These are phyloP conservation scores for Steromphala cineraria DNA, from an alignment of 2,888 invertebrate species.

Conservation along the genomic window DNA sequence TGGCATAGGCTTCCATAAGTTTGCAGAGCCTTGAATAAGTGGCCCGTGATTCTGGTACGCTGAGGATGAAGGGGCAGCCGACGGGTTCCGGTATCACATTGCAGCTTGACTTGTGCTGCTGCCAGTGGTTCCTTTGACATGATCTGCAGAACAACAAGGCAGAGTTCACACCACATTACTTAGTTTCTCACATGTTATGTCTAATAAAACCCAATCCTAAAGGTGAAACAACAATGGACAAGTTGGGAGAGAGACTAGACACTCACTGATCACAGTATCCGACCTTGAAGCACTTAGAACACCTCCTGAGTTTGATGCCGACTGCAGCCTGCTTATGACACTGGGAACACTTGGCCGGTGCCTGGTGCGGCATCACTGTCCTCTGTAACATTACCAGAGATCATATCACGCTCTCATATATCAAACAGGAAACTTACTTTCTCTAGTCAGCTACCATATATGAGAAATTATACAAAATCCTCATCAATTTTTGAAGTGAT, in stretches of 20 bases:
- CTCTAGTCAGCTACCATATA: too few species aligned
- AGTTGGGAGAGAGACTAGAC: not conserved
- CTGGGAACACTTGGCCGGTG: slow-evolving; percentile 69
- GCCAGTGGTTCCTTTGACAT: slow-evolving; percentile 76
- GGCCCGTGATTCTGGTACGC: slow-evolving; percentile 75
- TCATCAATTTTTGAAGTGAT: too few species aligned
- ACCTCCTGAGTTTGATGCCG: slow-evolving; percentile 73
- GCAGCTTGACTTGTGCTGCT: slow-evolving; percentile 63
- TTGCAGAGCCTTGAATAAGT: slow-evolving; percentile 75
- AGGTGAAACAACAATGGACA: too few species aligned
- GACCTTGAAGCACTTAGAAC: slow-evolving; percentile 76
- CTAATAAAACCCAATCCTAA: too few species aligned
- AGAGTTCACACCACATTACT: not conserved
- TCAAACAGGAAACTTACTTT: too few species aligned
- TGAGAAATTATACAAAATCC: too few species aligned
- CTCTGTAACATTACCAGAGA: slow-evolving; percentile 46
- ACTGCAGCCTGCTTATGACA: slow-evolving; percentile 72
- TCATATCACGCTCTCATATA: too few species aligned
- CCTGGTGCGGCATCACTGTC: slow-evolving; percentile 69
- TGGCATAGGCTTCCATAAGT: slow-evolving; percentile 75
- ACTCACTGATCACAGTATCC: slow-evolving; percentile 77
- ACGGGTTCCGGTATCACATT: slow-evolving; percentile 63
- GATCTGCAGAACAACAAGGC: slow-evolving; percentile 54
- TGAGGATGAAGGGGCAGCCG: slow-evolving; percentile 77
- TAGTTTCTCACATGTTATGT: too few species aligned